phyloP scores from a whole-genome alignment of 2,797 vertebrate genomes.

The Nyctalus aviator region DNA sequence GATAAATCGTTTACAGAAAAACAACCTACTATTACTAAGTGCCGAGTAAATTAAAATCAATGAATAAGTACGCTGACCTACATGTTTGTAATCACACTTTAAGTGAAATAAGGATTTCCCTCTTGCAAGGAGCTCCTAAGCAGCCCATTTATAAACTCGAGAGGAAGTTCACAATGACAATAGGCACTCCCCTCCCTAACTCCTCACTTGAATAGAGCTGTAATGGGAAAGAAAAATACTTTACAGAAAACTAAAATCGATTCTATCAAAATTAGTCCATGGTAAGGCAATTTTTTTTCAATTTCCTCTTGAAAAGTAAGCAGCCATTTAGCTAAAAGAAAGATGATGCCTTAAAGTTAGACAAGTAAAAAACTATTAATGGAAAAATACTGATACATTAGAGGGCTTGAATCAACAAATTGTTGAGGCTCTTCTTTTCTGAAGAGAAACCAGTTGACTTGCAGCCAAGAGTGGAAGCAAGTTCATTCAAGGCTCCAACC shows the following conservation, averaged over 20 bases:
- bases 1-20: constrained; percentile 17
- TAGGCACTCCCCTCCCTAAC: neutral
- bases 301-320: neutral
- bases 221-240: neutral
- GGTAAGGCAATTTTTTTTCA: neutral
- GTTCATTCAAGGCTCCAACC: neutral
- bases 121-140: neutral
- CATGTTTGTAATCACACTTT: constrained; percentile 2
- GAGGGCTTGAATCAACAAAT: neutral
- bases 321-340: neutral
- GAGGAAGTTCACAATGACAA: neutral
- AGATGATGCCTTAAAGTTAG: neutral
- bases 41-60: neutral
- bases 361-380: neutral
- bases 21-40: neutral
- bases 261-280: neutral
- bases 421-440: neutral
- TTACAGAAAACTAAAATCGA: neutral
- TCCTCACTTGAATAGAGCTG: neutral
- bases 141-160: neutral
- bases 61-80: neutral
- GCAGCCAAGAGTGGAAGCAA: neutral
- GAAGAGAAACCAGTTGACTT: neutral
- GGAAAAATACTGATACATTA: neutral
- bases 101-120: neutral